Conservation (phyloP, 1,140 invertebrate species). For the Dysdera silvatica region DNA sequence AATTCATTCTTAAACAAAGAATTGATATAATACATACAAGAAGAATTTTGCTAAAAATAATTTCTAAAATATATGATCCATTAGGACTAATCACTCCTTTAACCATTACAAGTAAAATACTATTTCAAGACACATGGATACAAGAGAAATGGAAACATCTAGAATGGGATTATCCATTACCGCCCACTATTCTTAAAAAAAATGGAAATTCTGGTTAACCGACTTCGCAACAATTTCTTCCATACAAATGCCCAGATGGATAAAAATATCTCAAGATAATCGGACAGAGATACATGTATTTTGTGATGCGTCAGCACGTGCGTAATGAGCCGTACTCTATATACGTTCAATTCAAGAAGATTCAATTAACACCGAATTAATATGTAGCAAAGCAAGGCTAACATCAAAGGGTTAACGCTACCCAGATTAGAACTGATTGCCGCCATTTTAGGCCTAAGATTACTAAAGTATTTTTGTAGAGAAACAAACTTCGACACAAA, state of each 20-base stretch:
- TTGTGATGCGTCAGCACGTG: background rate
- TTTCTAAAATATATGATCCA: background rate
- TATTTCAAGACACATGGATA: constrained; percentile 8
- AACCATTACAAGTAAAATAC: background rate
- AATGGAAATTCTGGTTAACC: background rate
- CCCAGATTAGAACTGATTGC: background rate
- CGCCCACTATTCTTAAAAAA: background rate
- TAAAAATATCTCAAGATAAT: background rate
- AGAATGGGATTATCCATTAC: background rate
- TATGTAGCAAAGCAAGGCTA: background rate
- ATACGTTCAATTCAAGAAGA: background rate
- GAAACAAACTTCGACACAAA: constrained; percentile 2
- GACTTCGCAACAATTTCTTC: too few relatives aligned
- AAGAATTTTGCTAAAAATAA: too few relatives aligned
- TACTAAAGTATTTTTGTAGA: constrained; percentile 1
- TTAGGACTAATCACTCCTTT: background rate
- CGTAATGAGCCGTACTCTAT: background rate
- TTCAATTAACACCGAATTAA: background rate
- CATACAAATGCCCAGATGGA: background rate
- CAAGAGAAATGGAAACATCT: background rate
- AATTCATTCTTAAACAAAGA: too few relatives aligned
- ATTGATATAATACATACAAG: too few relatives aligned
- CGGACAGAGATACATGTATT: background rate
- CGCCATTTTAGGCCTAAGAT: background rate
- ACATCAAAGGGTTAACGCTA: background rate